Conservation (phyloP, 2,113 vertebrate genomes). For the Bubo blakistoni region DNA sequence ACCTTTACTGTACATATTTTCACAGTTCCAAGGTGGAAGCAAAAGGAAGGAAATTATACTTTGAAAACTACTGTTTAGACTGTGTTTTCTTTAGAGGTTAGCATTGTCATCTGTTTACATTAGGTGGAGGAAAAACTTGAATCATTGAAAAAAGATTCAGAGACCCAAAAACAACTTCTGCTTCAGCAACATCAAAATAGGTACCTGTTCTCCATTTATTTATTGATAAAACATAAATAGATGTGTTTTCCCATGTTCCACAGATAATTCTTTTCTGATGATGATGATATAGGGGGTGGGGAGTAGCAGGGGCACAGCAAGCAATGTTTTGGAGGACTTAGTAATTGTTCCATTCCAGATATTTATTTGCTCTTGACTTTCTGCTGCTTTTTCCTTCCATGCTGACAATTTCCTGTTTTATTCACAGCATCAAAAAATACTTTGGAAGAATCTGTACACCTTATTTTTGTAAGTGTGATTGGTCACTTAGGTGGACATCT, state of each 20-base stretch:
- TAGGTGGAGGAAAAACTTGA: conserved; percentile 70
- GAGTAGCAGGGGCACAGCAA: not conserved
- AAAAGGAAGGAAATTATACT: not conserved
- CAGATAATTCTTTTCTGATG: not conserved
- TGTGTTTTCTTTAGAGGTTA: not conserved
- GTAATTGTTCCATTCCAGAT: not conserved
- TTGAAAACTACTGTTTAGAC: not conserved
- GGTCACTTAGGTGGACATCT: not conserved
- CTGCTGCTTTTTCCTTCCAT: not conserved
- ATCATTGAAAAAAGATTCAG: conserved; percentile 53
- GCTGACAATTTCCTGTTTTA: not conserved
- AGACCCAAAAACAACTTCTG: conserved; percentile 51
- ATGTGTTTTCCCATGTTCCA: rapidly evolving
- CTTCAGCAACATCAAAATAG: conserved; percentile 71
- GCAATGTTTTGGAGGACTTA: not conserved
- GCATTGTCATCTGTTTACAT: not conserved
- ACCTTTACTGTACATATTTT: not conserved
- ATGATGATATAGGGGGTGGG: not conserved
- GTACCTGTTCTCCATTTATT: conserved; percentile 27
- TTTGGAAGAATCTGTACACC: not conserved
- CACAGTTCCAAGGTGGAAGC: not conserved
- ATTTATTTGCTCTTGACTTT: not conserved
- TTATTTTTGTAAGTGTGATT: not conserved
- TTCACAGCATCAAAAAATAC: not conserved
- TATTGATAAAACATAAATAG: not conserved